Base-by-base conservation (phyloP, 1,140 invertebrate genomes). In the Chelonus insularis region DNA sequence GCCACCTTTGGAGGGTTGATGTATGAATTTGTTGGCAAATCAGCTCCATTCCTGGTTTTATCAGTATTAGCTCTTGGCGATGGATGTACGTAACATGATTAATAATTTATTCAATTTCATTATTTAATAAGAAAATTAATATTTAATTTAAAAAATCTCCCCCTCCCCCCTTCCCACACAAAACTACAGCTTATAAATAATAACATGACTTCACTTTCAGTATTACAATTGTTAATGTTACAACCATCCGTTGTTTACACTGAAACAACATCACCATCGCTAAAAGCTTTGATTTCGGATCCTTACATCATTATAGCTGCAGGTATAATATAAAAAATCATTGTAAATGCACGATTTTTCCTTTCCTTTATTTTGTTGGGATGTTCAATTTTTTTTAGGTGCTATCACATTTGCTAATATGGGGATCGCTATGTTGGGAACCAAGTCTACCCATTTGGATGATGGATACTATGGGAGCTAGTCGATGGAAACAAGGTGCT, bases 391-490 rank as follows among this genome's bases (percentile, higher is more conserved):
- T 20, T 43, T 37, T 18, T 11, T 36, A 95, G 94, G 96, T 55
- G 94, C 96, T 11, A 98, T 99, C 45, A 98, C 96, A 0, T 97
- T 99, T 77, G 96, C 95, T 2, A 99, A 99, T 79, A 94, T 97
- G 87, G 97, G 97, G 11, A 98, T 99, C 45, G 96, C 96, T 0
- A 98, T 98, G 94, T 79, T 99, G 76, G n/a, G 97, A 99, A 72
- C 96, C 97, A 0, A 96, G 95, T 14, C 81, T 99, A 23, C 97
- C 97, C 0, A 88, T 97, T 51, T 98, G 96, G 95, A 98, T 99
- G 96, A 96, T 97, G 82, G 95, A 97, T 72, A 97, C 93, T 11
- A 98, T 99, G 97, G 85, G 90, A 20, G 91, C 96, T 0, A 87
- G 87, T 0, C 88, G 94, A 62, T 96, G 94, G 93, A 89, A 98